phyloP scores from a whole-genome alignment of 2,797 vertebrate genomes.

The Calcarius lapponicus region DNA sequence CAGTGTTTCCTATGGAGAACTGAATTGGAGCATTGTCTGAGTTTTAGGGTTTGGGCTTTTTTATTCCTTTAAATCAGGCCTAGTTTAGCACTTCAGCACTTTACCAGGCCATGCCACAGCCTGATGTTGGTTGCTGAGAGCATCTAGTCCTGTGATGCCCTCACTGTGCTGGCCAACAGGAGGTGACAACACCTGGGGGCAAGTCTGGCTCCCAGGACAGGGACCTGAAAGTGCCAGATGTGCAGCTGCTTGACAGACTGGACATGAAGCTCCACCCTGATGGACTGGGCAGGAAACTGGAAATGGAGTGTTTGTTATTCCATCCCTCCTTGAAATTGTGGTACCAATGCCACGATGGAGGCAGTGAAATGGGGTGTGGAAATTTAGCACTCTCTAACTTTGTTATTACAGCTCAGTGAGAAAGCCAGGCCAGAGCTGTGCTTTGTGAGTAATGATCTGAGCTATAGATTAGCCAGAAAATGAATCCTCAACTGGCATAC shows the following conservation, averaged over 20 bases:
- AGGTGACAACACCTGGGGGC: not conserved
- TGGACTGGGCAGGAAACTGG: not conserved
- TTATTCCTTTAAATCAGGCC: not conserved
- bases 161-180: accelerated
- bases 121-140: not conserved
- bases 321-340: not conserved
- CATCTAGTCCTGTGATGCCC: not conserved
- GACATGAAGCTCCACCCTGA: accelerated
- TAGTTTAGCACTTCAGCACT: not conserved
- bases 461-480: conserved; percentile 25
- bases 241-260: not conserved
- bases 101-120: not conserved
- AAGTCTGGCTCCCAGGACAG: not conserved
- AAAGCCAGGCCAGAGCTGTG: not conserved
- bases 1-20: not conserved
- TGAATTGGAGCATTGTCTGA: accelerated
- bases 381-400: not conserved
- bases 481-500: not conserved
- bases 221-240: not conserved
- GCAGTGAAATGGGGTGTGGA: not conserved
- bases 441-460: conserved; percentile 11
- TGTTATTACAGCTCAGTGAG: not conserved
- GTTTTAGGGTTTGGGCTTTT: accelerated
- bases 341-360: not conserved
- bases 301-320: not conserved